A percentile compares a stretch with the other conserved stretches of the same genome.
These are phyloP conservation scores for Cranoglanis bouderius DNA, from an alignment of 2,113 vertebrate genomes.

Conservation along the genomic window DNA sequence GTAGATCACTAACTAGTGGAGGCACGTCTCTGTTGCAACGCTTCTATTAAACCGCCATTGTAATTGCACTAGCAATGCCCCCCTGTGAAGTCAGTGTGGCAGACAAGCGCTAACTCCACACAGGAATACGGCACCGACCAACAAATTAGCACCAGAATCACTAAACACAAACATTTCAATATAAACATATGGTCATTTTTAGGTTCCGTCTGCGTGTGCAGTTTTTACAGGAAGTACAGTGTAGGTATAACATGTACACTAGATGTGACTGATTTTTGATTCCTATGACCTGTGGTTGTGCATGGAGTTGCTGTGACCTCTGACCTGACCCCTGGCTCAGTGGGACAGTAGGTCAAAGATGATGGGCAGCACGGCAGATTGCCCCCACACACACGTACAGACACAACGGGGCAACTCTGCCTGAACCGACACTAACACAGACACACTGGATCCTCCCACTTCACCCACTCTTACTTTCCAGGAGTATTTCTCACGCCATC, in stretches of 20 bases:
- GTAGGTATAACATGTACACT: neutral
- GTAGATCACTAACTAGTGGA: neutral
- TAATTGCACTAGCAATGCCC: neutral
- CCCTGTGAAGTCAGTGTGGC: neutral
- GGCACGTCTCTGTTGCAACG: neutral
- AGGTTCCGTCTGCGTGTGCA: neutral
- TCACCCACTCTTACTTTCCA: constrained; percentile 60
- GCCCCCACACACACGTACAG: constrained; percentile 56
- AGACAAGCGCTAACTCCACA: neutral
- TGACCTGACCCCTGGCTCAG: constrained; percentile 74
- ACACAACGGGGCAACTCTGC: constrained; percentile 67
- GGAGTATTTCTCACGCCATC: constrained; percentile 35
- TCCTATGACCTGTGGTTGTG: neutral
- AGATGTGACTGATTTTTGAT: neutral
- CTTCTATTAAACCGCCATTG: neutral
- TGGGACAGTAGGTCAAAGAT: constrained; percentile 74
- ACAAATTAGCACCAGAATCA: neutral
- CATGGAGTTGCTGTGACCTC: constrained; percentile 37
- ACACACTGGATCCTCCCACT: constrained; percentile 62
- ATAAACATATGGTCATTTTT: neutral
- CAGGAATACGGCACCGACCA: neutral
- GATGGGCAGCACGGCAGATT: constrained; percentile 70
- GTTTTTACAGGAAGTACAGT: neutral
- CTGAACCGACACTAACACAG: constrained; percentile 66
- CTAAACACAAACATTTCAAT: neutral